phyloP scores from a whole-genome alignment of 2,797 vertebrate genomes.

The Calcarius lapponicus region DNA sequence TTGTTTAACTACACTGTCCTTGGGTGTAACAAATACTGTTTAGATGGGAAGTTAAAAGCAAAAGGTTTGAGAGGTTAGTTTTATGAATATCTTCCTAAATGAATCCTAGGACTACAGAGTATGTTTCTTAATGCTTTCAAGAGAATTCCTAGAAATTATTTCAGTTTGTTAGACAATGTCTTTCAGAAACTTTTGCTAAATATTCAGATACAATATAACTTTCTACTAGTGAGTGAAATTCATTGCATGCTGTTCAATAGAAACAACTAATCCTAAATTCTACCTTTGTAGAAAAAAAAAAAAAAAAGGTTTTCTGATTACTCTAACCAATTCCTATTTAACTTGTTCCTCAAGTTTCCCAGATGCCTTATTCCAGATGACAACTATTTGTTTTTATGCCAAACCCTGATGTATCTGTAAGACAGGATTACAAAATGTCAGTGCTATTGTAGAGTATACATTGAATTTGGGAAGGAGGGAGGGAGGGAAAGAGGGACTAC shows the following conservation, averaged over 20 bases:
- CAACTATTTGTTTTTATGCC: not conserved
- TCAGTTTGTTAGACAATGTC: not conserved
- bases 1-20: not conserved
- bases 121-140: not conserved
- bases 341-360: not conserved
- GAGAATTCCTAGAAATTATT: not conserved
- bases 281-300: not conserved
- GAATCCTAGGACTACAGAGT: not conserved
- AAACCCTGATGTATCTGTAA: not conserved
- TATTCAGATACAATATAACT: not conserved
- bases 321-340: not conserved
- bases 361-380: not conserved
- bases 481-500: not conserved
- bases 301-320: not conserved
- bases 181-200: not conserved
- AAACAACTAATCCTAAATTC: not conserved
- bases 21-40: not conserved
- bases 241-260: not conserved
- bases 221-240: not conserved
- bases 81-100: not conserved
- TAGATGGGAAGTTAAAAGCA: not conserved
- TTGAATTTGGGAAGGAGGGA: not conserved
- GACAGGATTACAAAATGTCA: not conserved
- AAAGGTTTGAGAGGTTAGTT: not conserved
- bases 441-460: not conserved